Evolutionary conservation across 2,888 invertebrate genomes (phyloP).

Genomic region (Netelia fuscicornis): DNA sequence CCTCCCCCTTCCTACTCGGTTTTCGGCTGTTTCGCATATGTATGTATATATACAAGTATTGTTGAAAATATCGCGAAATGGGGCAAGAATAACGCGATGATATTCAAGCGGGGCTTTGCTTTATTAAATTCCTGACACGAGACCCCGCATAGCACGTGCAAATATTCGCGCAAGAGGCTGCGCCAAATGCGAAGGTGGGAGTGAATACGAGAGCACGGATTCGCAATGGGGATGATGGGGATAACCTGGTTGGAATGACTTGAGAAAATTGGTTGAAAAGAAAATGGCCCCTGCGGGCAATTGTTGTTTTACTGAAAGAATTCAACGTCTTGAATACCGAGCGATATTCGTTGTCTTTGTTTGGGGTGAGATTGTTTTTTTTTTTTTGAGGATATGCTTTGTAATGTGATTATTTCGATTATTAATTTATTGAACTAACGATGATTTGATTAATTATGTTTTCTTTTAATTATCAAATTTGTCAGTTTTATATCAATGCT

Average conservation of each 20-base stretch:
- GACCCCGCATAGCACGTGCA: slow-evolving; percentile 80
- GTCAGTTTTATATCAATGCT: no score
- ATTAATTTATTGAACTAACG: no score
- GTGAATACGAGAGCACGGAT: not conserved
- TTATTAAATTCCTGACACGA: slow-evolving; percentile 84
- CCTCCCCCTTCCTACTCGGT: not conserved
- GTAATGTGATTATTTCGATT: no score
- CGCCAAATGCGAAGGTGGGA: slow-evolving; percentile 31
- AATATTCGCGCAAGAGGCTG: slow-evolving; percentile 76
- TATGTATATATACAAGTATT: slow-evolving; percentile 29
- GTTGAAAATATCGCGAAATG: slow-evolving; percentile 50
- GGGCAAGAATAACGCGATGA: slow-evolving; percentile 52
- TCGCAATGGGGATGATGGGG: slow-evolving; percentile 1
- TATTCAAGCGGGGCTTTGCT: slow-evolving; percentile 73
- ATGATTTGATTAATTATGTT: no score
- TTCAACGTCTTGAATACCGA: slow-evolving; percentile 15
- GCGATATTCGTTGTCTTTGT: slow-evolving; percentile 15
- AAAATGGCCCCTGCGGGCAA: slow-evolving; percentile 1
- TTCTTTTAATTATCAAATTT: no score
- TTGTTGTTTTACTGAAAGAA: slow-evolving; percentile 11
- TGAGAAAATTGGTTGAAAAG: slow-evolving; percentile 48
- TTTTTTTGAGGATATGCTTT: no score
- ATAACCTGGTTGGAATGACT: slow-evolving; percentile 55
- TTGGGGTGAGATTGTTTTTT: slow-evolving; percentile 1
- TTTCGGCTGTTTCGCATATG: not conserved